phyloP scores from a whole-genome alignment of 2,113 vertebrate species.

The Mastomys coucha region DNA sequence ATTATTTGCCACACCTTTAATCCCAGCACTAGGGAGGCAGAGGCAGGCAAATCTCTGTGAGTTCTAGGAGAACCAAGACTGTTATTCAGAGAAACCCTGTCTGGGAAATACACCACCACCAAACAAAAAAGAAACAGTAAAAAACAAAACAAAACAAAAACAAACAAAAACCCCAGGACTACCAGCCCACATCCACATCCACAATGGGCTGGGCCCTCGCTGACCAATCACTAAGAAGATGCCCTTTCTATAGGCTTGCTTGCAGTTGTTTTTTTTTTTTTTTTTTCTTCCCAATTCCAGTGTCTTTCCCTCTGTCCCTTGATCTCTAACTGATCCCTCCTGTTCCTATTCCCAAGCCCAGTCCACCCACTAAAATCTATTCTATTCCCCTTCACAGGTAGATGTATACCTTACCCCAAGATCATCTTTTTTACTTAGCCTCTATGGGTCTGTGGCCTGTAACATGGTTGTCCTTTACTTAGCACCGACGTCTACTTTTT shows the following conservation, averaged over 20 bases:
- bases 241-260: not conserved
- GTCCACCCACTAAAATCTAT: not conserved
- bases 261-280: no score
- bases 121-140: no score
- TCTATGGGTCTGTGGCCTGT: no score
- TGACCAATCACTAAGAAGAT: not conserved
- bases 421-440: no score
- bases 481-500: no score
- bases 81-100: no score
- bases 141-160: not conserved
- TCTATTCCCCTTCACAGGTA: not conserved
- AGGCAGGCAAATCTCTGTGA: no score
- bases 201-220: not conserved
- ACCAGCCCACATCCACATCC: not conserved
- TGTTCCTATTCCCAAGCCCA: not conserved
- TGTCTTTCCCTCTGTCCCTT: not conserved
- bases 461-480: no score
- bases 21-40: no score
- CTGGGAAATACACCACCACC: no score
- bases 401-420: not conserved
- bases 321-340: not conserved
- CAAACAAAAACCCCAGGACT: not conserved
- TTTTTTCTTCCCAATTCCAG: not conserved
- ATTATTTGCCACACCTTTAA: not conserved
- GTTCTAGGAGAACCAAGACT: not conserved